phyloP scores from a whole-genome alignment of 2,113 vertebrate species.

The Plotosus lineatus region DNA sequence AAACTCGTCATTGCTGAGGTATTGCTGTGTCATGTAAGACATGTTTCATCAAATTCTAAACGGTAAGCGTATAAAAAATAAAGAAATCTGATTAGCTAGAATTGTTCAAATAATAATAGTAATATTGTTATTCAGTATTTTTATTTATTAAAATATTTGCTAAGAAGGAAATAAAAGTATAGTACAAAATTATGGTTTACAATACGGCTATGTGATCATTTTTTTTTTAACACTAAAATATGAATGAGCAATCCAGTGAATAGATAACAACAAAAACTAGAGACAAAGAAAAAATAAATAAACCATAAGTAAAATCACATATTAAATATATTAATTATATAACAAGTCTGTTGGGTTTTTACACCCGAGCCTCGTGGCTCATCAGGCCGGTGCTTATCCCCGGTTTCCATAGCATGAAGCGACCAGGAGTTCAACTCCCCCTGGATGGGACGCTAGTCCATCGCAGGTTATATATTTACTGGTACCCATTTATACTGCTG shows the following conservation, averaged over 20 bases:
- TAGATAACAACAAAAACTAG: background rate
- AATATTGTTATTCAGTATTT: background rate
- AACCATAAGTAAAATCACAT: background rate
- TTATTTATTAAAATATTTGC: background rate
- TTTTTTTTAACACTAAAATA: background rate
- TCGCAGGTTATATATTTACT: no score
- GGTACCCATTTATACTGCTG: no score
- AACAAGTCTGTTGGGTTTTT: no score
- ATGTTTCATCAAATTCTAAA: background rate
- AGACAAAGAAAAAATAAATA: background rate
- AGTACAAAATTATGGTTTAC: background rate
- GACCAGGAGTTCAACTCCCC: no score
- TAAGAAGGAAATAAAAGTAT: background rate
- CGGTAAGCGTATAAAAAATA: background rate
- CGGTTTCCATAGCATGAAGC: no score
- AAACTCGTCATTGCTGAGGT: background rate
- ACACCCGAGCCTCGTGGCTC: no score
- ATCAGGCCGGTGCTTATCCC: no score
- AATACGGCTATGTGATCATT: background rate
- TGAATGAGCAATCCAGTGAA: background rate
- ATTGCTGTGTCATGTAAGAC: background rate
- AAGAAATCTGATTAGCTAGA: background rate
- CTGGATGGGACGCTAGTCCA: no score
- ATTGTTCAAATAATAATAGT: background rate
- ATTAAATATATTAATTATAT: background rate